A percentile compares a stretch with the other conserved stretches of the same genome.
These are phyloP conservation scores for Rutpela maculata DNA, from an alignment of 2,888 invertebrate species.

Conservation along the genomic window DNA sequence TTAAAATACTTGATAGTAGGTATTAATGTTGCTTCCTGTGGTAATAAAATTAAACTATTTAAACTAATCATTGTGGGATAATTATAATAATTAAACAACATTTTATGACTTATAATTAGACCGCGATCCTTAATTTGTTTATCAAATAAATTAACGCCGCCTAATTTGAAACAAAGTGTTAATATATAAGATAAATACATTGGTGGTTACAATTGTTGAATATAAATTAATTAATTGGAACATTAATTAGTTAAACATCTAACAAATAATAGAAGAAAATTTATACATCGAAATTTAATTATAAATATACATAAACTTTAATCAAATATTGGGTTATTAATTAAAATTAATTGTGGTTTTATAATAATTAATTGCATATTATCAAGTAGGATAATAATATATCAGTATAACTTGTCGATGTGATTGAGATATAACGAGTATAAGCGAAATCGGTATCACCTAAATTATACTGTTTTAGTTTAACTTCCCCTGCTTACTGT, in stretches of 20 bases:
- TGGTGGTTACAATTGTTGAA: conserved; percentile 26
- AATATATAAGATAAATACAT: conserved; percentile 32
- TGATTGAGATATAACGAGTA: too few relatives aligned
- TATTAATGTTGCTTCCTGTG: background rate
- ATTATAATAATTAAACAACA: conserved; percentile 16
- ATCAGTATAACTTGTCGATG: background rate
- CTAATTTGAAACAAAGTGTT: conserved; percentile 16
- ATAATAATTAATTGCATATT: conserved; percentile 17
- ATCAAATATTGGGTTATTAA: conserved; percentile 12
- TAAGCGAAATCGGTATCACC: too few relatives aligned
- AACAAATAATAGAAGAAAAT: conserved; percentile 25
- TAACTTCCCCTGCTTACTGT: too few relatives aligned
- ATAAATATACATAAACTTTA: conserved; percentile 9
- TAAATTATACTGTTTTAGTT: too few relatives aligned
- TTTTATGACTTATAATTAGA: conserved; percentile 15
- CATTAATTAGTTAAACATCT: conserved; percentile 29
- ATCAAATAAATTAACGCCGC: conserved; percentile 25
- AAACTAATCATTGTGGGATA: conserved; percentile 8
- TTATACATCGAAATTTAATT: conserved; percentile 1
- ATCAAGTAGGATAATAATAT: conserved; percentile 11
- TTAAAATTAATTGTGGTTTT: conserved; percentile 5
- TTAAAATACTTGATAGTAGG: background rate
- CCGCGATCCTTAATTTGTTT: conserved; percentile 27
- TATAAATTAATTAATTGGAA: conserved; percentile 31
- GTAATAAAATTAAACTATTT: conserved; percentile 6